Evolutionary conservation across 2,113 vertebrate genomes (phyloP), one percentile per base, ranked within the genome.

Genomic region (Loxodonta africana): DNA sequence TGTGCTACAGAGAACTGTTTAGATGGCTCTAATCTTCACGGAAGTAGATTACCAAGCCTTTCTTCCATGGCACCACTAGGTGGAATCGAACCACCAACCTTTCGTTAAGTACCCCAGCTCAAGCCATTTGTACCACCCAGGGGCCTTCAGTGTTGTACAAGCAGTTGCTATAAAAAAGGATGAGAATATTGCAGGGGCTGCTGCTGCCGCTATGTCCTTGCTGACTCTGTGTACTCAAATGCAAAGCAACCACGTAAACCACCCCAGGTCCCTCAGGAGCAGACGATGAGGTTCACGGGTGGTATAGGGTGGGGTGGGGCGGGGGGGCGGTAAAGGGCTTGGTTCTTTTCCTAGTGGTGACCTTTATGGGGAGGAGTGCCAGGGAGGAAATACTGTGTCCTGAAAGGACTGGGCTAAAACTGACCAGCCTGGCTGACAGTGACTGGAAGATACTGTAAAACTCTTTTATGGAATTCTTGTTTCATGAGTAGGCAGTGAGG

Each of bases 371-470:
- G 41, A 21, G 4, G 92, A 25, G 2, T 30, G 74, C 3, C 26
- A 67, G 48, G 41, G n/a, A 69, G 73, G 7, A 44, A 2, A 12
- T 17, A 14, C 25, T 17, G 9, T 4, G 20, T 62, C 20, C 21
- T 8, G 20, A 3, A 3, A 71, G 12, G 8, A 26, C 1, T 23
- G 69, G n/a, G 44, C 82, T 33, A 8, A 30, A 17, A 0, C 3
- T 18, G 33, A 26, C 11, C 11, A 4, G 1, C 1, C 0, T 37
- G 57, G 25, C n/a, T 48, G 2, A 3, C 6, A 44, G 48, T 28
- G 6, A 69, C 28, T 6, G n/a, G 51, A 20, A 37, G 77, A 53
- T 2, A n/a, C 10, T 8, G 5, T 44, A 12, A 20, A 71, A 3
- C 57, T 18, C 30, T 37, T 26, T 11, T 6, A 30, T 8, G 63